Conservation (phyloP, 53 echinoderm and acorn worm genomes). For the Stichopus horrens region DNA sequence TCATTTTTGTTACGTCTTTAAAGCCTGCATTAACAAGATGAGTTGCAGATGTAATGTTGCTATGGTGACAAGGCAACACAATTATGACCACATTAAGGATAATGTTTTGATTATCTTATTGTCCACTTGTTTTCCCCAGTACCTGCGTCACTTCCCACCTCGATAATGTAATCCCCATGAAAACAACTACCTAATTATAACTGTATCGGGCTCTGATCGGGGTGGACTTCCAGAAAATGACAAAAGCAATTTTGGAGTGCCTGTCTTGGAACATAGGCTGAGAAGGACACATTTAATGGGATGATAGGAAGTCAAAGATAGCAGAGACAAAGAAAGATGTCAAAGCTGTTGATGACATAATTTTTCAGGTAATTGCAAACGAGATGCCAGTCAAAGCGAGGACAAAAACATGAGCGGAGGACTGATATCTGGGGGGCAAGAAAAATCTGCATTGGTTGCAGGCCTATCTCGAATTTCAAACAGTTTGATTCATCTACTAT, state of each 20-base stretch:
- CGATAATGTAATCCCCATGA: background rate
- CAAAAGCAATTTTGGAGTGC: background rate
- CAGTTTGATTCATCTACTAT: too few species aligned
- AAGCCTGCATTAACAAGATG: background rate
- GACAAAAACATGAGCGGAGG: too few species aligned
- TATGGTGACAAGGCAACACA: conserved; percentile 29
- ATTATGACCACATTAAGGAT: background rate
- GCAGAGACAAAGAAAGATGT: background rate
- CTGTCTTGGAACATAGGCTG: background rate
- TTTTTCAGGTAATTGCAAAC: too few species aligned
- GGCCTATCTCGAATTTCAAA: too few species aligned
- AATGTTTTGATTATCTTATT: background rate
- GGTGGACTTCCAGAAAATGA: background rate
- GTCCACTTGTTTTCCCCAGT: background rate
- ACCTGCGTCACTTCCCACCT: background rate
- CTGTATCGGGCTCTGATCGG: background rate
- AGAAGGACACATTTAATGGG: conserved; percentile 4
- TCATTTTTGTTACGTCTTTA: background rate
- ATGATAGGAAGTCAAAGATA: background rate
- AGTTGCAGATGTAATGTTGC: background rate
- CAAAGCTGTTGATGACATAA: background rate
- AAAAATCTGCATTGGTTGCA: background rate
- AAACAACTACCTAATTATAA: background rate
- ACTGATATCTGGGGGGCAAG: too few species aligned
- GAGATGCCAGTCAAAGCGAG: too few species aligned